Percentiles rank a stretch among this genome's conserved stretches.
Evolutionary conservation across 2,797 vertebrate species (phyloP).

Genomic region (Telmatherina bonti): DNA sequence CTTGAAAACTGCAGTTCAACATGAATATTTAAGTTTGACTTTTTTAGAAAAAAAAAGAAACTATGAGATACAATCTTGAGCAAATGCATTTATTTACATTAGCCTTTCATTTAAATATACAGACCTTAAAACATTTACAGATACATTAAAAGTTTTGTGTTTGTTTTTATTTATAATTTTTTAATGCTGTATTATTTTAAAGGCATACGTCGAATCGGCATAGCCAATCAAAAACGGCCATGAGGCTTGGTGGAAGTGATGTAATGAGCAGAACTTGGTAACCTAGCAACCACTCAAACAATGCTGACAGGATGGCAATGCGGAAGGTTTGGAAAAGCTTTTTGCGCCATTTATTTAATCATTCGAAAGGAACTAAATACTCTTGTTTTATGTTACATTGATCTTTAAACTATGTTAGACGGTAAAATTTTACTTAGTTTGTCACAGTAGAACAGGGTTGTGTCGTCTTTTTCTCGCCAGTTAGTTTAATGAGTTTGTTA

Average conservation of each 20-base stretch:
- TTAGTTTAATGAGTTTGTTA: neutral
- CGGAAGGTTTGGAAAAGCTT: conserved; percentile 75
- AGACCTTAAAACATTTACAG: too few relatives aligned
- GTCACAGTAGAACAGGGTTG: neutral
- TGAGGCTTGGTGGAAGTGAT: neutral
- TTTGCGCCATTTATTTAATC: neutral
- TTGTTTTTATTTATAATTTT: too few relatives aligned
- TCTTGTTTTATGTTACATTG: neutral
- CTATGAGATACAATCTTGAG: too few relatives aligned
- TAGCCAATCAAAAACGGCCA: conserved; percentile 1
- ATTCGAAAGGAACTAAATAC: neutral
- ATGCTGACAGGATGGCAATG: conserved; percentile 57
- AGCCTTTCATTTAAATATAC: too few relatives aligned
- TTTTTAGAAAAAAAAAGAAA: too few relatives aligned
- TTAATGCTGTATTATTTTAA: too few relatives aligned
- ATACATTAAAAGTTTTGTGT: too few relatives aligned
- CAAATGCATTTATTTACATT: too few relatives aligned
- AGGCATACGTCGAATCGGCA: neutral
- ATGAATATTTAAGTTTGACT: too few relatives aligned
- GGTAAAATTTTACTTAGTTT: neutral
- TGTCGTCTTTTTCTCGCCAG: neutral
- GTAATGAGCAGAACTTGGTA: conserved; percentile 49
- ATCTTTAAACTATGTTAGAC: neutral
- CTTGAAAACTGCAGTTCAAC: too few relatives aligned
- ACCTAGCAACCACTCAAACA: conserved; percentile 76